Evolutionary conservation across 2,888 invertebrate genomes (phyloP), one percentile per base, ranked within the genome.

Genomic region (Scaeva pyrastri): DNA sequence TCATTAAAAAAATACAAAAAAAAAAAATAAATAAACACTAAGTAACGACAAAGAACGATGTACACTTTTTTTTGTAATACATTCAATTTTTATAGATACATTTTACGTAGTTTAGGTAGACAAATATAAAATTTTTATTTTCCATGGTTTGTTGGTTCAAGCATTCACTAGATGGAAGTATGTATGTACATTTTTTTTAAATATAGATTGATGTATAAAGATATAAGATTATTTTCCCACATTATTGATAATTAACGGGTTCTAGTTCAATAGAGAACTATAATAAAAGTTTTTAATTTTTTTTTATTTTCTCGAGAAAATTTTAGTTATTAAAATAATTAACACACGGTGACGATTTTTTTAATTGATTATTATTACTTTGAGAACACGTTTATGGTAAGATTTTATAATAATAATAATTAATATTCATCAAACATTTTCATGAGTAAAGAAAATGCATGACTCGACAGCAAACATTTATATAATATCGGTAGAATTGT

Each of bases 241-340:
- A 50, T 62, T 36, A 16, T 7, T 62, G 60, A 16, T n/a, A 78
- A 71, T 71, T 71, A 55, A 55, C 21, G 21, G 31, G 52, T 52
- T 78, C 58, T 45, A 55, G 62, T 62, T 71, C 71, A 71, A 41
- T 71, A 8, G 11, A 26, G 26, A 43, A n/a, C n/a, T n/a, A 70
- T 16, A 43, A 43, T 31, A 36, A 21, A 60, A 23, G 14, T 10
- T 60, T 23, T 19, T 14, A 43, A 8, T 60, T 21, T 4, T 1
- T 21, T 6, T 23, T 19, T 14, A 43, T 8, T 60, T 21, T 4
- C 0, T 21, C 3, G 16, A 36, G 16, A 16, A 36, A 56, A 36
- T 11, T 2, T 19, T 8, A 0, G 31, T 31, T 31, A 4, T 31
- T 31, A n/a, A n/a, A 43, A 12, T 39, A 14, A 43, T 14, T 41